phyloP scores from a whole-genome alignment of 2,888 invertebrate genomes.

The Eilema griseolum region DNA sequence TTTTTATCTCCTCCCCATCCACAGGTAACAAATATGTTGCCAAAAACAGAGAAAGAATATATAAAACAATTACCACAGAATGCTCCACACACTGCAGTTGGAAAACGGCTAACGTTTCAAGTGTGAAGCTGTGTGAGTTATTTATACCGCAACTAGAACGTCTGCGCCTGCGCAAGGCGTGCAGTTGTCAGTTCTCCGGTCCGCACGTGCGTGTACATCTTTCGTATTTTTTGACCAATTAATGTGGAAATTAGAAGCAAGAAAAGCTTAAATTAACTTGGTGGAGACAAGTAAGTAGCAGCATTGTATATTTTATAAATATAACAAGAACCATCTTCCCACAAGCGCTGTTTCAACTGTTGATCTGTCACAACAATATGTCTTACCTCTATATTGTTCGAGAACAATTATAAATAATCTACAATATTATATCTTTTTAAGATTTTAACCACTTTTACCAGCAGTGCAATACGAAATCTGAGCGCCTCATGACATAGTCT shows the following conservation, averaged over 20 bases:
- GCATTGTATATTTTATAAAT: neutral
- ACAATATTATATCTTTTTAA: too few species aligned
- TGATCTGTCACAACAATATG: neutral
- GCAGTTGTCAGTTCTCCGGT: slow-evolving; percentile 49
- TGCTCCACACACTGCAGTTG: slow-evolving; percentile 10
- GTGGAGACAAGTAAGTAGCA: slow-evolving; percentile 10
- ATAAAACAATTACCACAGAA: neutral
- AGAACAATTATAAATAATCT: neutral
- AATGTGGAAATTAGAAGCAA: slow-evolving; percentile 10
- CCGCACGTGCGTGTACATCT: slow-evolving; percentile 34
- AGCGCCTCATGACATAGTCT: neutral
- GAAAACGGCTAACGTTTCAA: slow-evolving; percentile 49
- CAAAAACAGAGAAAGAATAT: neutral
- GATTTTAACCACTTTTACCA: too few species aligned
- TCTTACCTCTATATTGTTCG: neutral
- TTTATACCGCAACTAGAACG: slow-evolving; percentile 57
- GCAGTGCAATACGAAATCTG: neutral
- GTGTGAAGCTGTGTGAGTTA: slow-evolving; percentile 52
- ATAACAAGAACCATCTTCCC: neutral
- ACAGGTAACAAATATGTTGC: neutral
- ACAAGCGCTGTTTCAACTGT: neutral
- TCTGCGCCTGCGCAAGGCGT: slow-evolving; percentile 41
- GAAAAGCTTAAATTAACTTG: neutral
- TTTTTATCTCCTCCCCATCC: neutral
- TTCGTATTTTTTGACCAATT: slow-evolving; percentile 2